phyloP scores from a whole-genome alignment of 2,113 vertebrate species.

The Atherinomorus stipes region DNA sequence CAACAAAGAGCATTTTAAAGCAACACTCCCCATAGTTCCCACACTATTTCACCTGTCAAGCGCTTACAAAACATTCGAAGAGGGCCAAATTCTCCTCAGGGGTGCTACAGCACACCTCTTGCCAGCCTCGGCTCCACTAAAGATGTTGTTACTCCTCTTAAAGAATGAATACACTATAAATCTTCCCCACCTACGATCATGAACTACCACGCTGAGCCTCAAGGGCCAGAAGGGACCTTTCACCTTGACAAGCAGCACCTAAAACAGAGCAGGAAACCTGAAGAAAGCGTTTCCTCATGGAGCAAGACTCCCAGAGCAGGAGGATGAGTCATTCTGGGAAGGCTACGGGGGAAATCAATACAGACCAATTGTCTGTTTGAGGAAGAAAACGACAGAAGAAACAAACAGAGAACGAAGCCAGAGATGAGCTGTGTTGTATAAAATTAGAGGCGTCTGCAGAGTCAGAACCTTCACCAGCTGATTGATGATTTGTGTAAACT shows the following conservation, averaged over 20 bases:
- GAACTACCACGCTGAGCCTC: slow-evolving; percentile 34
- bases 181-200: slow-evolving; percentile 52
- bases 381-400: slow-evolving; percentile 48
- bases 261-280: slow-evolving; percentile 32
- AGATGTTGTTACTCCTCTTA: slow-evolving; percentile 65
- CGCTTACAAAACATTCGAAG: slow-evolving; percentile 69
- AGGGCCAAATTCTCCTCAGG: slow-evolving; percentile 69
- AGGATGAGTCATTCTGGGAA: slow-evolving; percentile 70
- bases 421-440: slow-evolving; percentile 27
- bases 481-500: slow-evolving; percentile 55
- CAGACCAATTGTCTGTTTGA: slow-evolving; percentile 64
- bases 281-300: slow-evolving; percentile 46
- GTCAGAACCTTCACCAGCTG: slow-evolving; percentile 39
- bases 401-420: slow-evolving; percentile 25
- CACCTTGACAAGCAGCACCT: slow-evolving; percentile 52
- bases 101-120: slow-evolving; percentile 77
- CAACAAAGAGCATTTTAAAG: slow-evolving; percentile 79
- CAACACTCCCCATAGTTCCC: slow-evolving; percentile 81
- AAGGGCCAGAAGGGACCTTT: slow-evolving; percentile 50
- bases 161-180: slow-evolving; percentile 67
- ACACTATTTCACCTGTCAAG: slow-evolving; percentile 89
- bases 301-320: slow-evolving; percentile 45
- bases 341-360: slow-evolving; percentile 64
- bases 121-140: slow-evolving; percentile 75
- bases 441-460: slow-evolving; percentile 49